phyloP scores from a whole-genome alignment of 2,113 vertebrate species.

The Festucalex cinctus region DNA sequence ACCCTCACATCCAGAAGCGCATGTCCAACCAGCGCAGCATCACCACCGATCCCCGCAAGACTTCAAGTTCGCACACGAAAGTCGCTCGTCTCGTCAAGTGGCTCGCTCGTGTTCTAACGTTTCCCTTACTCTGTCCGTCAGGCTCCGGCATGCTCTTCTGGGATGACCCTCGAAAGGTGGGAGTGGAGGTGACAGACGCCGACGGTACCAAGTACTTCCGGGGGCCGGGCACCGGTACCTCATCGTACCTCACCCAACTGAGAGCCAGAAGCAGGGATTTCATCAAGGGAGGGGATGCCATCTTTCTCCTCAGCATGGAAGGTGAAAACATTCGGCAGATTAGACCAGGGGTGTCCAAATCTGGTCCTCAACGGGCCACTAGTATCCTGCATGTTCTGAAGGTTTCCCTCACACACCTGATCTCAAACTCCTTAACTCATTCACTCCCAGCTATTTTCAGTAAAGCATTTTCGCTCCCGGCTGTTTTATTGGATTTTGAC shows the following conservation, averaged over 20 bases:
- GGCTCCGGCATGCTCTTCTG: slow-evolving; percentile 59
- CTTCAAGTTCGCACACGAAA: slow-evolving; percentile 52
- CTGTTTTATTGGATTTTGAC: no score
- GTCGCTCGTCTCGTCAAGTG: background rate
- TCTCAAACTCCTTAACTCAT: no score
- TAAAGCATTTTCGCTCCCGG: no score
- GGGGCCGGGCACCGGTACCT: slow-evolving; percentile 68
- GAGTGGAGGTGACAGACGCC: slow-evolving; percentile 51
- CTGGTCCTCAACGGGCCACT: no score
- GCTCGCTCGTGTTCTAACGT: background rate
- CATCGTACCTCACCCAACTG: slow-evolving; percentile 74
- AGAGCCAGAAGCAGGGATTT: slow-evolving; percentile 82
- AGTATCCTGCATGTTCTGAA: no score
- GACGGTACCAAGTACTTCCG: slow-evolving; percentile 78
- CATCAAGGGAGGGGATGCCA: slow-evolving; percentile 80
- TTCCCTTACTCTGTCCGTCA: slow-evolving; percentile 9
- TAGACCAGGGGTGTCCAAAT: no score
- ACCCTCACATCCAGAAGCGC: slow-evolving; percentile 81
- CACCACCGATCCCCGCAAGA: slow-evolving; percentile 78
- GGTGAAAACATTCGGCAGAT: slow-evolving; percentile 65
- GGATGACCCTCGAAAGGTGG: slow-evolving; percentile 84
- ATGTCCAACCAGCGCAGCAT: slow-evolving; percentile 88
- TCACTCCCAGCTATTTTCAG: no score
- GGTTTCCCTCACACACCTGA: no score
- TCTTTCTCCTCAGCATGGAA: slow-evolving; percentile 82